A percentile compares a stretch with the other conserved stretches of the same genome.
Conservation (phyloP, 2,113 vertebrate genomes). For the Porphyrio hochstetteri region DNA sequence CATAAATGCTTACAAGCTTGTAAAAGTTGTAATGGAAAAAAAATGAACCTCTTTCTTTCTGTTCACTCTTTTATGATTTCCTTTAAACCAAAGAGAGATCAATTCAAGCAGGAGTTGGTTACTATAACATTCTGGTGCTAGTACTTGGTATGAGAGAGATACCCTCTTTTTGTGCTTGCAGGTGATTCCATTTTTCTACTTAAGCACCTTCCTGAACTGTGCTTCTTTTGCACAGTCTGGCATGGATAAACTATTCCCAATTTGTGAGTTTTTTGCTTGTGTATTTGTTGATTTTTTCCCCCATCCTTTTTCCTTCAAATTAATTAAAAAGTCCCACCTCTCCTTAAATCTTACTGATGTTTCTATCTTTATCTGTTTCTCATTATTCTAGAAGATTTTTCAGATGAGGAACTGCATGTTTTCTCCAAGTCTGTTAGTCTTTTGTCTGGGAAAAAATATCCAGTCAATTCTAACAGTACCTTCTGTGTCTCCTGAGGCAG, state of each 20-base stretch:
- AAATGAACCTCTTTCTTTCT: not conserved
- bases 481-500: not conserved
- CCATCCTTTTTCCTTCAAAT: not conserved
- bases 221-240: not conserved
- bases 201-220: not conserved
- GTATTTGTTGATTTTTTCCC: not conserved
- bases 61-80: not conserved
- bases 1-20: not conserved
- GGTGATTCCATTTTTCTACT: not conserved
- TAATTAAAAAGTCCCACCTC: not conserved
- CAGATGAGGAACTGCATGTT: not conserved
- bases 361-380: not conserved
- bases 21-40: not conserved
- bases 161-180: not conserved
- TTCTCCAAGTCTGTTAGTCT: not conserved
- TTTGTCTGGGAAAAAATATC: not conserved
- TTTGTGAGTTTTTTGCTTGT: not conserved
- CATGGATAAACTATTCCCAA: not conserved
- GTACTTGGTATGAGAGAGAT: not conserved
- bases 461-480: not conserved
- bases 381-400: not conserved
- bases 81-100: not conserved
- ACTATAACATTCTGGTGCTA: not conserved
- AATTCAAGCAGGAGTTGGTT: not conserved
- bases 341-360: not conserved